A percentile compares a stretch with the other conserved stretches of the same genome.
These are phyloP conservation scores for Etheostoma nigrum DNA, from an alignment of 2,797 vertebrate genomes.

Conservation along the genomic window DNA sequence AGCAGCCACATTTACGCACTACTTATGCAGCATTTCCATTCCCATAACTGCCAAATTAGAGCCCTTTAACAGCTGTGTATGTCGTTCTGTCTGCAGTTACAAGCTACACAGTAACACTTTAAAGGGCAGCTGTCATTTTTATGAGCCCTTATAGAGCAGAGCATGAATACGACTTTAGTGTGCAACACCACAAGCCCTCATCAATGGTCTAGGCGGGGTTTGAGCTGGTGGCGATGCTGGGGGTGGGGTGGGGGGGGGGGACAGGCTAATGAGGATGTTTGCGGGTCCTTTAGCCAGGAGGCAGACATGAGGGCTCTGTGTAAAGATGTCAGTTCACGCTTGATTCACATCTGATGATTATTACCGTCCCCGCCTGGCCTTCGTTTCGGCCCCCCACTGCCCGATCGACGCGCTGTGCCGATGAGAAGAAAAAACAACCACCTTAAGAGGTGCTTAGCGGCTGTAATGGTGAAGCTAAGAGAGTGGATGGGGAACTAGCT, in stretches of 20 bases:
- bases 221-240: background rate
- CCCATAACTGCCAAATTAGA: slow-evolving; percentile 63
- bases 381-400: slow-evolving; percentile 48
- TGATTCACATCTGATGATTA: slow-evolving; percentile 80
- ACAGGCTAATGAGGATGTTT: slow-evolving; percentile 78
- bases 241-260: background rate
- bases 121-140: slow-evolving; percentile 81
- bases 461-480: slow-evolving; percentile 51
- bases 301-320: slow-evolving; percentile 70
- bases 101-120: slow-evolving; percentile 61
- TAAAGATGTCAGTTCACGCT: slow-evolving; percentile 80
- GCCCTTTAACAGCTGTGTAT: slow-evolving; percentile 60
- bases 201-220: slow-evolving; percentile 67
- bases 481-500: slow-evolving; percentile 34
- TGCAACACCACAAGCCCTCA: slow-evolving; percentile 52
- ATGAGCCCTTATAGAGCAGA: slow-evolving; percentile 56
- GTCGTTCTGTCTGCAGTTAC: slow-evolving; percentile 61
- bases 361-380: slow-evolving; percentile 69
- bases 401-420: slow-evolving; percentile 35
- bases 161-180: slow-evolving; percentile 68
- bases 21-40: slow-evolving; percentile 48
- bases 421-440: slow-evolving; percentile 57
- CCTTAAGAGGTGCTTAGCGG: slow-evolving; percentile 63
- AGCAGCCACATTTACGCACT: slow-evolving; percentile 22
- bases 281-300: slow-evolving; percentile 68